Evolutionary conservation across 2,113 vertebrate genomes (phyloP), one percentile per base, ranked within the genome.

Genomic region (Trachemys scripta): DNA sequence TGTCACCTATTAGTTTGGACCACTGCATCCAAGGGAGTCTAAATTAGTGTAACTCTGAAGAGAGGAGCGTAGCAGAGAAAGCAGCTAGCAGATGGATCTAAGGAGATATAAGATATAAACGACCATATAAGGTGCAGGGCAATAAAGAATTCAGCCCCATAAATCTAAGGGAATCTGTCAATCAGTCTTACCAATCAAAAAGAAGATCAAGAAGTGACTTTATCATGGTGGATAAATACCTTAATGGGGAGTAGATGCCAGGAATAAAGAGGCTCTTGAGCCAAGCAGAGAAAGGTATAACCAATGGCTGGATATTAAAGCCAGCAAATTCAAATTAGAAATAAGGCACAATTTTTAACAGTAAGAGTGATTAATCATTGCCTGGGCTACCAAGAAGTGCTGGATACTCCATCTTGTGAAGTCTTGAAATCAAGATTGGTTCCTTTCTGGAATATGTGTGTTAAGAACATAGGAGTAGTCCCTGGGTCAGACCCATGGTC

Each of bases 341-440:
- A 4, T 47, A 47, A 80, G 4, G 20, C 76, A 88, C 84, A 5
- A 3, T 38, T 87, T 65, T 92, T 65, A 72, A 85, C 2, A 75
- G 29, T 59, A 80, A 45, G 81, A 50, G 50, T 50, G 14, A 31
- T n/a, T 93, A 82, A 84, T n/a, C 45, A 24, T 31, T 27, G 27
- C 27, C 27, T 9, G 56, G 35, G 17, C 76, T 93, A 53, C 72
- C 17, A 85, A 87, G 31, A 56, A 25, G 5, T 35, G 75, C 27
- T 56, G 94, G 85, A 85, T 3, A 62, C 2, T 29, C 22, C 72
- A 49, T 59, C n/a, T 88, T 90, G 80, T 29, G 20, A 80, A 96
- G 17, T 45, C 84, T 81, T 5, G 3, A 53, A 29, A 2, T 35
- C 76, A 2, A 0, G 0, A 13, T 6, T 0, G 42, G 81, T 54